Percentiles rank a stretch among this genome's conserved stretches.
phyloP scores from a whole-genome alignment of 2,888 invertebrate genomes.

The Drosophila macrospina region DNA sequence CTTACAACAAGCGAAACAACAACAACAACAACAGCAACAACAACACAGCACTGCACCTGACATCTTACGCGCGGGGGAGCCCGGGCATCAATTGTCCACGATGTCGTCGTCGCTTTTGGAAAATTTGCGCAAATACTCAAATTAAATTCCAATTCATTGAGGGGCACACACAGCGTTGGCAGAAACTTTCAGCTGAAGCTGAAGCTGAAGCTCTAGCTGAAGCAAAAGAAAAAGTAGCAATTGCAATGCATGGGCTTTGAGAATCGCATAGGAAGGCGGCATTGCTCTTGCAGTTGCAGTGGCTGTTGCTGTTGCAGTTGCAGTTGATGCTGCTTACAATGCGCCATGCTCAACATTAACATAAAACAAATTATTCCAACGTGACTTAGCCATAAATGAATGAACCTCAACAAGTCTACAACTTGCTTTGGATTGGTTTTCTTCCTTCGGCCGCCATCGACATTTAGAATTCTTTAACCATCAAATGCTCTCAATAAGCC shows the following conservation, averaged over 20 bases:
- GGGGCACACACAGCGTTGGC: constrained; percentile 57
- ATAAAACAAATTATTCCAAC: constrained; percentile 86
- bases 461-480: constrained; percentile 41
- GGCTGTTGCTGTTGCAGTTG: too few species aligned
- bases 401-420: constrained; percentile 63
- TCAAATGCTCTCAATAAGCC: constrained; percentile 61
- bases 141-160: constrained; percentile 86
- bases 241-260: constrained; percentile 49
- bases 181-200: neutral
- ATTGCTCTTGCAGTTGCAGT: constrained; percentile 18
- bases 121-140: constrained; percentile 82
- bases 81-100: constrained; percentile 78
- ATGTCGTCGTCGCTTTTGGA: constrained; percentile 69
- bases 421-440: constrained; percentile 52
- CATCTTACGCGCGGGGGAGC: constrained; percentile 72
- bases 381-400: constrained; percentile 86
- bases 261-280: constrained; percentile 58
- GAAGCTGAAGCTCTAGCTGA: neutral
- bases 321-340: constrained; percentile 60
- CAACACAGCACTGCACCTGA: constrained; percentile 63
- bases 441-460: constrained; percentile 33
- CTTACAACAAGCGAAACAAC: constrained; percentile 45
- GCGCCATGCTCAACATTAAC: constrained; percentile 84
- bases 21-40: constrained; percentile 19
- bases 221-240: constrained; percentile 70